phyloP scores from a whole-genome alignment of 53 echinoderm and acorn worm genomes.

The Astropecten irregularis region DNA sequence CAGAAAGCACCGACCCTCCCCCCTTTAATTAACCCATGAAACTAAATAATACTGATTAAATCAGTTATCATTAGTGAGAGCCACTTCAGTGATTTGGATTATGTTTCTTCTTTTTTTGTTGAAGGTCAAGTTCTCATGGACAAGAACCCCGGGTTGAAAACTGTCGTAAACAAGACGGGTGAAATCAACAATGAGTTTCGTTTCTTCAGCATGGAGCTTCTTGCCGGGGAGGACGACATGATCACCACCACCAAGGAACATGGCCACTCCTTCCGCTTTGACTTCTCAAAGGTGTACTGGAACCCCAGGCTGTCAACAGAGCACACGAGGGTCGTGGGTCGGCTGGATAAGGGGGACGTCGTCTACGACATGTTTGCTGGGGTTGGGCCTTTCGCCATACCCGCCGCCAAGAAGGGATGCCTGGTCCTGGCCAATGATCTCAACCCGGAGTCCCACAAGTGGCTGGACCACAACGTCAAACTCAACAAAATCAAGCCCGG shows the following conservation, averaged over 20 bases:
- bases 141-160: slow-evolving; percentile 84
- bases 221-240: slow-evolving; percentile 78
- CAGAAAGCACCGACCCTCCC: too few species aligned
- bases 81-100: too few species aligned
- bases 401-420: slow-evolving; percentile 85
- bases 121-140: slow-evolving; percentile 93
- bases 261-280: slow-evolving; percentile 74
- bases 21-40: too few species aligned
- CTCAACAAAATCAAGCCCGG: slow-evolving; percentile 71
- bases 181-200: slow-evolving; percentile 93
- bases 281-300: slow-evolving; percentile 99
- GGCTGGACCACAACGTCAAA: slow-evolving; percentile 79
- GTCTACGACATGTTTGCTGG: slow-evolving; percentile 96
- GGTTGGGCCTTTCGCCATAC: slow-evolving; percentile 94
- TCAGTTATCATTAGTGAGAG: too few species aligned
- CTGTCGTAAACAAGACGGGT: slow-evolving; percentile 89
- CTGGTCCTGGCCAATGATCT: slow-evolving; percentile 86
- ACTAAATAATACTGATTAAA: too few species aligned
- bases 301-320: slow-evolving; percentile 90
- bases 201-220: slow-evolving; percentile 94
- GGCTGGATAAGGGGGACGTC: slow-evolving; percentile 49
- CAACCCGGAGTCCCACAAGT: slow-evolving; percentile 89
- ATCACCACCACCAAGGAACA: slow-evolving; percentile 77
- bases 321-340: slow-evolving; percentile 73
- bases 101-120: too few species aligned